A percentile compares a stretch with the other conserved stretches of the same genome.
These are phyloP conservation scores for Drosophila trichaetosa DNA, from an alignment of 2,888 invertebrate species.

Conservation along the genomic window DNA sequence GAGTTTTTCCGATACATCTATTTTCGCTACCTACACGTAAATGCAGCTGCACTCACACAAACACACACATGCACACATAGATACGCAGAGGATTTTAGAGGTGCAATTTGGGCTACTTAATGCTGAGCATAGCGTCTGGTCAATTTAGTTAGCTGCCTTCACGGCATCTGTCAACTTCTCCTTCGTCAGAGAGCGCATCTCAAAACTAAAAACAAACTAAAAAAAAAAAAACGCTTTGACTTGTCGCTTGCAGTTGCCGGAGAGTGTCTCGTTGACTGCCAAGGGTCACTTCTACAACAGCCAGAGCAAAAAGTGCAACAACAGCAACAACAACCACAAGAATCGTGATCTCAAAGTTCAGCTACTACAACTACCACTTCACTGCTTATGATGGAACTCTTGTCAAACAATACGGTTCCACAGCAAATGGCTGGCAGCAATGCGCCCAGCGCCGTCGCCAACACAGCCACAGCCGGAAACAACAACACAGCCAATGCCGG, in stretches of 20 bases:
- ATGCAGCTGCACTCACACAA: conserved; percentile 39
- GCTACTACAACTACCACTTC: conserved; percentile 13
- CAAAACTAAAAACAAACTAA: conserved; percentile 1
- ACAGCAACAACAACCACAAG: conserved; percentile 41
- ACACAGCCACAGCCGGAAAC: conserved; percentile 6
- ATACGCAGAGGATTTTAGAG: conserved; percentile 11
- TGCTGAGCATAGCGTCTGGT: conserved; percentile 41
- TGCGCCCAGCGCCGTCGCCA: conserved; percentile 55
- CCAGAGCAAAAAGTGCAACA: background rate
- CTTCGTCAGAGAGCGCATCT: conserved; percentile 31
- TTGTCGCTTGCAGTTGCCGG: conserved; percentile 46
- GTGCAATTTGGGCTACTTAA: conserved; percentile 71
- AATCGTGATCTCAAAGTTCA: conserved; percentile 70
- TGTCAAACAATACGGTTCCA: conserved; percentile 80
- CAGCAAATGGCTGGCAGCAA: conserved; percentile 78
- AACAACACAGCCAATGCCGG: conserved; percentile 10
- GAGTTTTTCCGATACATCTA: conserved; percentile 36
- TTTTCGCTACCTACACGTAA: conserved; percentile 52
- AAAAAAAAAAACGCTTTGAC: conserved; percentile 8
- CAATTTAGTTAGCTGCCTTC: conserved; percentile 68
- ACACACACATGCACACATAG: background rate
- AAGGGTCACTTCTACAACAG: conserved; percentile 43
- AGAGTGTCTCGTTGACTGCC: conserved; percentile 67
- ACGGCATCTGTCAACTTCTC: conserved; percentile 68
- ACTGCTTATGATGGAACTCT: conserved; percentile 81